These are phyloP conservation scores for Acyrthosiphon pisum DNA, from an alignment of 1,140 invertebrate species.

Conservation along the genomic window DNA sequence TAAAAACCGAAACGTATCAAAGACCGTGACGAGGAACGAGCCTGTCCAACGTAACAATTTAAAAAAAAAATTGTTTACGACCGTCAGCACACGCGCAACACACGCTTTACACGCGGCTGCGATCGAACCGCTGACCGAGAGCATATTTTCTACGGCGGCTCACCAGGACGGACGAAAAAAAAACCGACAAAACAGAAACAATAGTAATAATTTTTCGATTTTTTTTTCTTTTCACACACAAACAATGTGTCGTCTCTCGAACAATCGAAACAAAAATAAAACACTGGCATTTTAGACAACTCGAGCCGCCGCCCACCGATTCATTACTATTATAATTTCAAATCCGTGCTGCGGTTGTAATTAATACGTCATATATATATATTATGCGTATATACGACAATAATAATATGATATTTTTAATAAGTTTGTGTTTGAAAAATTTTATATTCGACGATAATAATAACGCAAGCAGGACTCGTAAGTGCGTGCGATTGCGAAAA, in stretches of 20 bases:
- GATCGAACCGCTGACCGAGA: conserved; percentile 42
- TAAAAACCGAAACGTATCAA: background rate
- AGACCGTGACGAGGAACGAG: background rate
- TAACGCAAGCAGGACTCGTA: background rate
- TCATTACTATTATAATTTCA: background rate
- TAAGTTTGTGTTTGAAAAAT: background rate
- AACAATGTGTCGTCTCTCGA: background rate
- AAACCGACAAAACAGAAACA: background rate
- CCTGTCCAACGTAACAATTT: background rate
- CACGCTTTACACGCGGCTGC: background rate
- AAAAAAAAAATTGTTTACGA: conserved; percentile 26
- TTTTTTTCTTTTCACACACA: conserved; percentile 11
- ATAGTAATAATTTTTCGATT: background rate
- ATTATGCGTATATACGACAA: background rate
- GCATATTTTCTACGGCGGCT: background rate
- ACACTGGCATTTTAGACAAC: background rate
- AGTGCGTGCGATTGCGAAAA: background rate
- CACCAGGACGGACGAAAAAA: background rate
- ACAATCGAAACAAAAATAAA: conserved; percentile 13
- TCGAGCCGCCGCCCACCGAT: background rate
- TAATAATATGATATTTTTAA: background rate
- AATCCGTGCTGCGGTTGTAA: background rate
- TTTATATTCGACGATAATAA: background rate
- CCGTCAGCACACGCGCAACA: conserved; percentile 14
- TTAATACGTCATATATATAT: background rate